Evolutionary conservation across 2,113 vertebrate species (phyloP).

Genomic region (Silurus asotus): DNA sequence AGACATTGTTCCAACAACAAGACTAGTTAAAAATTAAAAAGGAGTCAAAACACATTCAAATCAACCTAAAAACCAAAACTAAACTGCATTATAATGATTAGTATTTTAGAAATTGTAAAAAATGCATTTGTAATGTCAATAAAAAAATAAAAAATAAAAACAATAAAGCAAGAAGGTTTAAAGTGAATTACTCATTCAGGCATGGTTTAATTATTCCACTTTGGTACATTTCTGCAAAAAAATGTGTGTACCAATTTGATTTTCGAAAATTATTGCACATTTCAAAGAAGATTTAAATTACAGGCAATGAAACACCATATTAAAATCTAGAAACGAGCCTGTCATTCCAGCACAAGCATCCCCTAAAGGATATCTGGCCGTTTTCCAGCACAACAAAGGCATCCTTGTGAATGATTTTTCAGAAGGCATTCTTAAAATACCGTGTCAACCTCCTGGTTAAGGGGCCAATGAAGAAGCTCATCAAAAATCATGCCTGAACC

Average conservation of each 20-base stretch:
- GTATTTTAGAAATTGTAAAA: too few species aligned
- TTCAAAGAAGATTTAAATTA: not conserved
- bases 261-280: not conserved
- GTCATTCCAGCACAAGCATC: not conserved
- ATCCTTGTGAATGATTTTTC: constrained; percentile 26
- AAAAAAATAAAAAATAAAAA: not conserved
- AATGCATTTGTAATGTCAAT: too few species aligned
- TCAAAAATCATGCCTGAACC: constrained; percentile 19
- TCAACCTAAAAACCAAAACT: not conserved
- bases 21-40: not conserved
- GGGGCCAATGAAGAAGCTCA: constrained; percentile 19
- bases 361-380: constrained; percentile 31
- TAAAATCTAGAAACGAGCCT: not conserved
- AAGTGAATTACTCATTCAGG: not conserved
- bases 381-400: constrained; percentile 25
- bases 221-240: not conserved
- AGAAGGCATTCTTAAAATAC: constrained; percentile 44
- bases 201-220: not conserved
- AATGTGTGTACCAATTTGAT: not conserved
- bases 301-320: not conserved
- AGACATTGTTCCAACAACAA: not conserved
- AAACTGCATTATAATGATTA: not conserved
- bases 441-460: constrained; percentile 29
- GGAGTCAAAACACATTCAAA: not conserved
- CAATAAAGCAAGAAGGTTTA: not conserved